phyloP scores from a whole-genome alignment of 1,140 invertebrate genomes.

The Oryctes rhinoceros region DNA sequence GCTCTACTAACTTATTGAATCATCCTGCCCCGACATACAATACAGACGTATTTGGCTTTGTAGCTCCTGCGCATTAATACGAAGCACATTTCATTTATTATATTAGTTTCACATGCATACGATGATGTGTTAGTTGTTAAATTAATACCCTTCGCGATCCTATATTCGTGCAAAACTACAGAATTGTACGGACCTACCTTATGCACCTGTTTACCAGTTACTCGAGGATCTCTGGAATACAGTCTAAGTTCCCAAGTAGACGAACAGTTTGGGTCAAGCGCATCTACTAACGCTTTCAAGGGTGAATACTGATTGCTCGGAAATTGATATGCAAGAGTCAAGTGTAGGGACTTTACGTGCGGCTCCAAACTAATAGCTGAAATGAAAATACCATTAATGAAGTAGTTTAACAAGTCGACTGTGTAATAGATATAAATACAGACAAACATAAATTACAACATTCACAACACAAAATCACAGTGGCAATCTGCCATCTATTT shows the following conservation, averaged over 20 bases:
- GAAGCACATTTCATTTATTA: too few species aligned
- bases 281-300: slow-evolving; percentile 77
- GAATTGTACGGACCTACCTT: slow-evolving; percentile 50
- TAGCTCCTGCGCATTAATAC: too few species aligned
- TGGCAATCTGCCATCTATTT: neutral
- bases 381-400: slow-evolving; percentile 47
- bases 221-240: slow-evolving; percentile 82
- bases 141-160: too few species aligned
- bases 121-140: too few species aligned
- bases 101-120: too few species aligned
- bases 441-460: neutral
- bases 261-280: slow-evolving; percentile 70
- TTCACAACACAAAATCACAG: neutral
- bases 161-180: too few species aligned
- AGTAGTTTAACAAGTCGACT: neutral
- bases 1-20: too few species aligned
- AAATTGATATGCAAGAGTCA: slow-evolving; percentile 91
- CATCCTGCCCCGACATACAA: too few species aligned
- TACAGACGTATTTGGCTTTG: too few species aligned
- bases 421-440: neutral
- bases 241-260: slow-evolving; percentile 85
- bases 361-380: slow-evolving; percentile 76
- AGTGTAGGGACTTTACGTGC: slow-evolving; percentile 83
- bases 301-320: slow-evolving; percentile 73
- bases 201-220: slow-evolving; percentile 77